These are phyloP conservation scores for Trichogramma pretiosum DNA, from an alignment of 1,140 invertebrate species.

Conservation along the genomic window DNA sequence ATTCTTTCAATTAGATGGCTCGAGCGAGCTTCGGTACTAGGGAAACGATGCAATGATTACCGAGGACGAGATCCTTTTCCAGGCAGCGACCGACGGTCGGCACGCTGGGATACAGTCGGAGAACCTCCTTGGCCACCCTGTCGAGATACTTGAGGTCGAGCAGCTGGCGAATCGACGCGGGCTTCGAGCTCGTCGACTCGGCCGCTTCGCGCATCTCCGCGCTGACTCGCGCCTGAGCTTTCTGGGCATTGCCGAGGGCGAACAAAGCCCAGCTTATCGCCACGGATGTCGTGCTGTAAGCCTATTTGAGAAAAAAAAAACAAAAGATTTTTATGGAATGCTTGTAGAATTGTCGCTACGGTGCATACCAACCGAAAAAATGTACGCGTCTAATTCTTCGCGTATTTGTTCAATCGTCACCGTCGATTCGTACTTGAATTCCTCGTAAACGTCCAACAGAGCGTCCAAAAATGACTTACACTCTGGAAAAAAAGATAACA, in stretches of 20 bases:
- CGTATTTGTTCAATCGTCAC: conserved; percentile 59
- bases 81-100: conserved; percentile 61
- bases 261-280: conserved; percentile 45
- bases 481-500: too few species aligned
- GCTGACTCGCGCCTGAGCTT: conserved; percentile 54
- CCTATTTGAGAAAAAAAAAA: too few species aligned
- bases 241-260: conserved; percentile 45
- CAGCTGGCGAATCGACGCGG: conserved; percentile 42
- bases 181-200: conserved; percentile 37
- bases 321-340: neutral
- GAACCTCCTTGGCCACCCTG: conserved; percentile 64
- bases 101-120: conserved; percentile 70
- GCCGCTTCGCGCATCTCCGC: conserved; percentile 51
- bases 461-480: conserved; percentile 62
- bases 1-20: neutral
- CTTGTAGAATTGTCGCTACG: neutral
- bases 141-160: conserved; percentile 72
- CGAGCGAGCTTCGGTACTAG: too few species aligned
- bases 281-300: conserved; percentile 58
- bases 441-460: conserved; percentile 51
- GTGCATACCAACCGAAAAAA: neutral
- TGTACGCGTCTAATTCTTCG: conserved; percentile 62
- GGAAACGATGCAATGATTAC: conserved; percentile 38
- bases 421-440: conserved; percentile 44
- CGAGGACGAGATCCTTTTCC: conserved; percentile 49